These are phyloP conservation scores for Merluccius polli DNA, from an alignment of 2,797 vertebrate species.

Conservation along the genomic window DNA sequence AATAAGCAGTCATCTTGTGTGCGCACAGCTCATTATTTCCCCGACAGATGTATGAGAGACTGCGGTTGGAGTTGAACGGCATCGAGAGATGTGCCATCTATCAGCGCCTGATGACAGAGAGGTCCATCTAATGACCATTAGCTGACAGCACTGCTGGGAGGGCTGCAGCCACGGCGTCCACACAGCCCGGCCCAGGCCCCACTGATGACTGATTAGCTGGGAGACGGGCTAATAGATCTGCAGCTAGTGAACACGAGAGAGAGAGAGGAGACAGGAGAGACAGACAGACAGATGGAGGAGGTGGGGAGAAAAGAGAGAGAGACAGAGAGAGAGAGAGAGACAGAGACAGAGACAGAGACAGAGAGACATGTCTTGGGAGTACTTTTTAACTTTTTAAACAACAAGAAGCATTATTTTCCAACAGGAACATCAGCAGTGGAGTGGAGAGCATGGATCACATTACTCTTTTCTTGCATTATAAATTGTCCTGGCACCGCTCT, in stretches of 20 bases:
- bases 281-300: neutral
- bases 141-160: conserved; percentile 73
- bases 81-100: conserved; percentile 70
- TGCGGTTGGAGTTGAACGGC: conserved; percentile 60
- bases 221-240: conserved; percentile 67
- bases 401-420: conserved; percentile 67
- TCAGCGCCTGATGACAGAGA: conserved; percentile 69
- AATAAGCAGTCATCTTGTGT: conserved; percentile 62
- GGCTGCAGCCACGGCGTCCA: conserved; percentile 64
- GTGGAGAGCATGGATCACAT: conserved; percentile 63
- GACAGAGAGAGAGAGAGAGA: neutral
- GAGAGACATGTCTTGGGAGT: conserved; percentile 55
- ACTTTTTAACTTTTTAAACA: conserved; percentile 64
- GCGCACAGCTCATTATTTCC: conserved; percentile 67
- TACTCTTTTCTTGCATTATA: conserved; percentile 56
- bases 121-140: conserved; percentile 77
- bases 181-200: conserved; percentile 55
- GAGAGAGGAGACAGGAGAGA: neutral
- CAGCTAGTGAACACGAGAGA: conserved; percentile 55
- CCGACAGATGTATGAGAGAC: conserved; percentile 67
- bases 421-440: conserved; percentile 51
- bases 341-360: neutral
- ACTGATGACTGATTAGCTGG: conserved; percentile 71
- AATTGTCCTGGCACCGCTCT: conserved; percentile 54
- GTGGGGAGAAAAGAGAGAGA: neutral